A percentile compares a stretch with the other conserved stretches of the same genome.
Evolutionary conservation across 2,113 vertebrate genomes (phyloP).

Genomic region (Lonchura striata): DNA sequence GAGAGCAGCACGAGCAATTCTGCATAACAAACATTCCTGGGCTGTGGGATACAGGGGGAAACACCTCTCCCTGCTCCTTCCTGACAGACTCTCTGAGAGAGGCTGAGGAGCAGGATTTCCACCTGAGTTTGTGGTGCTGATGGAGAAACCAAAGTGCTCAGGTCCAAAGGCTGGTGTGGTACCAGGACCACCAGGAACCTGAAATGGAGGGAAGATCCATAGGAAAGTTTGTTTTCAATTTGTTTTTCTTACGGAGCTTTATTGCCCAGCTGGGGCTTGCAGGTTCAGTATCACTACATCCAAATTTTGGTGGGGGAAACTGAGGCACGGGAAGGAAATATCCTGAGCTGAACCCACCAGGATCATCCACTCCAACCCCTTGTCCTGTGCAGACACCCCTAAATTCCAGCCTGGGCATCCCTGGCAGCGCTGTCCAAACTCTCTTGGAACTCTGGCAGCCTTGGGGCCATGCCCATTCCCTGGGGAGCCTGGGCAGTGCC

Average conservation of each 20-base stretch:
- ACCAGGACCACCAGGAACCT: fast-evolving
- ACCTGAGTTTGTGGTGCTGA: neutral
- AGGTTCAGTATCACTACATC: fast-evolving
- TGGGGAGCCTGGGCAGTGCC: neutral
- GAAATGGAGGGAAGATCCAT: neutral
- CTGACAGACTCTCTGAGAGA: neutral
- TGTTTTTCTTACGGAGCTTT: fast-evolving
- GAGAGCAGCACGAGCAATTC: neutral
- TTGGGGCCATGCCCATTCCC: neutral
- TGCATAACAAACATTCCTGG: neutral
- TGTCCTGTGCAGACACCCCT: neutral
- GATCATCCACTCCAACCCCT: fast-evolving
- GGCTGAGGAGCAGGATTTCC: neutral
- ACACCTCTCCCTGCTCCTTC: neutral
- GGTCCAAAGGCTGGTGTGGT: neutral
- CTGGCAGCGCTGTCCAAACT: fast-evolving
- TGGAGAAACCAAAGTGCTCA: neutral
- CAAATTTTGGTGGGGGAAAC: neutral
- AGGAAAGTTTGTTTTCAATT: neutral
- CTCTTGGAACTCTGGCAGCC: neutral
- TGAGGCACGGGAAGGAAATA: fast-evolving
- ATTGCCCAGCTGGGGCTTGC: neutral
- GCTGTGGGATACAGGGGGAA: neutral
- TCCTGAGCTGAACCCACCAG: neutral
- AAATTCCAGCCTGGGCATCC: neutral